Evolutionary conservation across 2,888 invertebrate species (phyloP).

Genomic region (Cancer borealis): DNA sequence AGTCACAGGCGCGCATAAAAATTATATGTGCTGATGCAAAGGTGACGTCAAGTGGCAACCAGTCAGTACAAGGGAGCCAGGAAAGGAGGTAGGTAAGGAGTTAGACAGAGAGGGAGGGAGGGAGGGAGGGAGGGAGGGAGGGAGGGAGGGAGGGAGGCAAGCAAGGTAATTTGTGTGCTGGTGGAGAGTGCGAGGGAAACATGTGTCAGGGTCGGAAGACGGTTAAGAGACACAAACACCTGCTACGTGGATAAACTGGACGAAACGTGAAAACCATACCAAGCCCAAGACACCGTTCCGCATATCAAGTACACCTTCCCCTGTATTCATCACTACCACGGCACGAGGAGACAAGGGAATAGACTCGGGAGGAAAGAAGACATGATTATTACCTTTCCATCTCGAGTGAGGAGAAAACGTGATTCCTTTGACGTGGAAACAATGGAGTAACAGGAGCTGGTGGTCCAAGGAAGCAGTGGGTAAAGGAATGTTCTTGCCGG

Average conservation of each 20-base stretch:
- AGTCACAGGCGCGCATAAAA: background rate
- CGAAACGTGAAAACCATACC: background rate
- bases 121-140: background rate
- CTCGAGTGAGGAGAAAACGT: background rate
- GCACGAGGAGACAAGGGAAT: background rate
- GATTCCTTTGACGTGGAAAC: constrained; percentile 14
- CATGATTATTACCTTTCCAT: constrained; percentile 17
- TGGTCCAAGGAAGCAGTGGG: background rate
- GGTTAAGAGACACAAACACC: background rate
- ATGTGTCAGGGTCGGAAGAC: background rate
- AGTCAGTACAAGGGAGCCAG: background rate
- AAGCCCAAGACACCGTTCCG: background rate
- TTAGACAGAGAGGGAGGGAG: background rate
- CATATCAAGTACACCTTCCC: background rate
- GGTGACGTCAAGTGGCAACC: background rate
- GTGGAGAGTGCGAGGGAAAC: background rate
- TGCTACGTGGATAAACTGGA: background rate
- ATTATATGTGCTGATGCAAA: background rate
- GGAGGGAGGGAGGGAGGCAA: background rate
- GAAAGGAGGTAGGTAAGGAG: background rate
- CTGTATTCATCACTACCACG: background rate
- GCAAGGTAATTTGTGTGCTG: background rate
- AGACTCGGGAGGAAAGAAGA: background rate
- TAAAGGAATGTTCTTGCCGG: background rate
- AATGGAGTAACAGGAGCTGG: background rate